phyloP scores from a whole-genome alignment of 2,888 invertebrate species.

The Erannis defoliaria region DNA sequence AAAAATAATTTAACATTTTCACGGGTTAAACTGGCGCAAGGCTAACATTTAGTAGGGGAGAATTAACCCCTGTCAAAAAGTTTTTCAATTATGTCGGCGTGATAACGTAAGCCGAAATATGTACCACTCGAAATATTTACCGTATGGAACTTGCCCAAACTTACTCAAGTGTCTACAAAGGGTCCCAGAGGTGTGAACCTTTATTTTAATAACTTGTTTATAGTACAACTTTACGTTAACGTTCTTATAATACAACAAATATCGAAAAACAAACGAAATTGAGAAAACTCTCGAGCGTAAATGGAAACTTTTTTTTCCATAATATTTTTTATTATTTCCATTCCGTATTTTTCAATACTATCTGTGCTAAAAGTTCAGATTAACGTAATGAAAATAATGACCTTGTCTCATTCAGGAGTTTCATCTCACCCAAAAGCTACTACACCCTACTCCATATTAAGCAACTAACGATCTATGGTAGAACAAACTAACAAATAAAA shows the following conservation, averaged over 20 bases:
- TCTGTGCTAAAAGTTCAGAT: too few species aligned
- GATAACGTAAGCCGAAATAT: conserved; percentile 66
- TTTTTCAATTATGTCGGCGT: conserved; percentile 80
- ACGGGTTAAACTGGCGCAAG: conserved; percentile 25
- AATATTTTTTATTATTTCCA: neutral
- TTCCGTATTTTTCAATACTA: too few species aligned
- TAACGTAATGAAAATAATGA: too few species aligned
- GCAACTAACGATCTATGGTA: too few species aligned
- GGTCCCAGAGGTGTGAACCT: conserved; percentile 33
- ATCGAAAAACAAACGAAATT: too few species aligned
- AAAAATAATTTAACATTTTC: conserved; percentile 21
- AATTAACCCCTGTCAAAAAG: conserved; percentile 78
- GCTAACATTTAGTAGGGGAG: conserved; percentile 52
- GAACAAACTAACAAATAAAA: too few species aligned
- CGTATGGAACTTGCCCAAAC: conserved; percentile 59
- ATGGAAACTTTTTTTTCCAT: too few species aligned
- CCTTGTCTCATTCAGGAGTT: too few species aligned
- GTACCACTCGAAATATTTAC: conserved; percentile 70
- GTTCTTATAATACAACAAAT: too few species aligned
- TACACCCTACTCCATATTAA: too few species aligned
- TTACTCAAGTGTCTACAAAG: conserved; percentile 41
- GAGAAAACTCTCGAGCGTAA: too few species aligned
- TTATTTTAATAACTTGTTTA: conserved; percentile 12
- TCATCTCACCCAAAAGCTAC: too few species aligned
- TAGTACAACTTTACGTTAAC: neutral